Conservation (phyloP, 2,797 vertebrate genomes). For the Hirundo rustica region DNA sequence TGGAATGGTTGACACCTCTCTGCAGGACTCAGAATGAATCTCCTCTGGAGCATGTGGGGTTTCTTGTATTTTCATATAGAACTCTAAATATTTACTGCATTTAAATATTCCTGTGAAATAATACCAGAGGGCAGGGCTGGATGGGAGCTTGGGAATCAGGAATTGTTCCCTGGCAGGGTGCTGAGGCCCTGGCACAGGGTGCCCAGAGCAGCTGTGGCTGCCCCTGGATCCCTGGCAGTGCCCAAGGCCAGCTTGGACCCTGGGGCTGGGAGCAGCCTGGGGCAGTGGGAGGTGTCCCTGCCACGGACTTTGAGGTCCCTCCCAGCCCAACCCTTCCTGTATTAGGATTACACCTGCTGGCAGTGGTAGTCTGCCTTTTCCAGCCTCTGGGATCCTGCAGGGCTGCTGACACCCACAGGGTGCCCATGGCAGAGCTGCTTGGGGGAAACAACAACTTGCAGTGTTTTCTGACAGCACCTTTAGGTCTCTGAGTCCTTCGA, state of each 20-base stretch:
- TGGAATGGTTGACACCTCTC: not conserved
- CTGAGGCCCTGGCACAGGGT: not conserved
- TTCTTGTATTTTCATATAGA: not conserved
- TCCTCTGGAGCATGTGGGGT: not conserved
- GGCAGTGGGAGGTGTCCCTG: not conserved
- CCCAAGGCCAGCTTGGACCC: rapidly evolving
- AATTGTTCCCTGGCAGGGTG: not conserved
- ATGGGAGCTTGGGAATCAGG: rapidly evolving
- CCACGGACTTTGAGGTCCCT: not conserved
- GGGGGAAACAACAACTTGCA: not conserved
- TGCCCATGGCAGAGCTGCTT: not conserved
- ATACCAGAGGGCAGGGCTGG: not conserved
- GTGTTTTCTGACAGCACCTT: not conserved
- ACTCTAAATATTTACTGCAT: not conserved
- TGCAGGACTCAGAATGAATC: not conserved
- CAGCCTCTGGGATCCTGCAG: not conserved
- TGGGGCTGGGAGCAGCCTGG: not conserved
- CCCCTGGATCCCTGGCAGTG: not conserved
- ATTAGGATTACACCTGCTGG: rapidly evolving
- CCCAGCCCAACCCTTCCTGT: not conserved
- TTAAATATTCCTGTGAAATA: not conserved
- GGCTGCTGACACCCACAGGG: not conserved
- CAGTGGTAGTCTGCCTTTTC: not conserved
- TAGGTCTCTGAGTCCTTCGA: not conserved
- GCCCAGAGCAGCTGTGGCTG: not conserved